Evolutionary conservation across 2,113 vertebrate genomes (phyloP).

Genomic region (Mesembrinibis cayennensis): DNA sequence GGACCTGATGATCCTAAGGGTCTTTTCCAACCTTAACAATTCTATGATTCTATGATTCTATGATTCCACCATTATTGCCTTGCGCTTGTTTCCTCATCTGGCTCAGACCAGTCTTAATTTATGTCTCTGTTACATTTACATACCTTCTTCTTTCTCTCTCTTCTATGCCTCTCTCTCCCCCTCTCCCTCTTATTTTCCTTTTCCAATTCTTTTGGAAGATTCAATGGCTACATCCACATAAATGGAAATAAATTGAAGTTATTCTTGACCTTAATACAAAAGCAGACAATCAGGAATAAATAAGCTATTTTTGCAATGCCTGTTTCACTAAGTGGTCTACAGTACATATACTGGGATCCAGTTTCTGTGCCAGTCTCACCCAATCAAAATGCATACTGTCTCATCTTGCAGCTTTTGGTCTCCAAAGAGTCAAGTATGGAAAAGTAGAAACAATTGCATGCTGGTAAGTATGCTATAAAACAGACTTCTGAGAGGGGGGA

Average conservation of each 20-base stretch:
- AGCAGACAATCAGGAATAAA: neutral
- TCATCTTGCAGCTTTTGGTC: neutral
- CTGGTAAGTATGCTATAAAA: neutral
- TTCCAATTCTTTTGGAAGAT: neutral
- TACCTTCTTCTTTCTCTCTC: neutral
- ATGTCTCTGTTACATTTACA: neutral
- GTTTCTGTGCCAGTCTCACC: neutral
- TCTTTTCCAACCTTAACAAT: too few relatives aligned
- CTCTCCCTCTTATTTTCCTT: neutral
- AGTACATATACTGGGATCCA: neutral
- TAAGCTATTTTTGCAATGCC: neutral
- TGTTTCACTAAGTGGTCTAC: neutral
- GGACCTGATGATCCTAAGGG: too few relatives aligned
- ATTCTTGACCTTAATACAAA: neutral
- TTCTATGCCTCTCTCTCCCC: neutral
- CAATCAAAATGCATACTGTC: neutral
- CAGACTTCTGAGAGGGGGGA: neutral
- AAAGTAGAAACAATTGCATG: neutral
- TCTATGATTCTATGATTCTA: too few relatives aligned
- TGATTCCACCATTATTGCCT: neutral
- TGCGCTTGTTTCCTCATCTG: neutral
- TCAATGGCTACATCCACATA: neutral
- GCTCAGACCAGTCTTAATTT: neutral
- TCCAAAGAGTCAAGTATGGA: neutral
- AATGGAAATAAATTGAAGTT: neutral